phyloP scores from a whole-genome alignment of 2,888 invertebrate genomes.

The Aethes cnicana region DNA sequence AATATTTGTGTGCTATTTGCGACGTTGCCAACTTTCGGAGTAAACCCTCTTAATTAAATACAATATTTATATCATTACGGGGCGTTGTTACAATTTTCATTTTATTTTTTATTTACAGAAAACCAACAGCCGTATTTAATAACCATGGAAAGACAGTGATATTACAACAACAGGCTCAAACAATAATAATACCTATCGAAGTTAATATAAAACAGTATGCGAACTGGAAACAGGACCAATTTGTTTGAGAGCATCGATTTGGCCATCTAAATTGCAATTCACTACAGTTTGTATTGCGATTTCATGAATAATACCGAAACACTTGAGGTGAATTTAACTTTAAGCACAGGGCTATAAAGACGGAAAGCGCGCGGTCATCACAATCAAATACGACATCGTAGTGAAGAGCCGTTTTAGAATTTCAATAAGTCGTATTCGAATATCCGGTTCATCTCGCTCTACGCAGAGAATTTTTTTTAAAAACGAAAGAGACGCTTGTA shows the following conservation, averaged over 20 bases:
- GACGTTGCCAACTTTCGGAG: too few species aligned
- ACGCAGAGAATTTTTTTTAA: conserved; percentile 25
- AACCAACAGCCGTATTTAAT: too few species aligned
- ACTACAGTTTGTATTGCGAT: conserved; percentile 5
- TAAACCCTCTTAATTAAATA: too few species aligned
- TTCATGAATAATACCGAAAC: background rate
- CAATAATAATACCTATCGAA: background rate
- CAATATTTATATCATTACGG: too few species aligned
- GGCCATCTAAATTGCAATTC: conserved; percentile 25
- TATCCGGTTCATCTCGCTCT: conserved; percentile 32
- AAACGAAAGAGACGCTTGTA: conserved; percentile 42
- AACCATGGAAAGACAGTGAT: too few species aligned
- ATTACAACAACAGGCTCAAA: background rate
- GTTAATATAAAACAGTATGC: conserved; percentile 15
- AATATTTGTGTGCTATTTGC: too few species aligned
- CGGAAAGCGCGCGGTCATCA: background rate
- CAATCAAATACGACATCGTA: background rate
- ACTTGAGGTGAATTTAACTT: background rate
- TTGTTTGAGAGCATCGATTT: conserved; percentile 27
- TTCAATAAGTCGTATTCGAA: conserved; percentile 21
- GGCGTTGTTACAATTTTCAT: too few species aligned
- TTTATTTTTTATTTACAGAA: too few species aligned
- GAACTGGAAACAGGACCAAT: conserved; percentile 21
- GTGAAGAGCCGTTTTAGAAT: conserved; percentile 18
- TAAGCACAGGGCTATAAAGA: background rate